These are phyloP conservation scores for Platerodrilus igneus DNA, from an alignment of 2,888 invertebrate genomes.

Conservation along the genomic window DNA sequence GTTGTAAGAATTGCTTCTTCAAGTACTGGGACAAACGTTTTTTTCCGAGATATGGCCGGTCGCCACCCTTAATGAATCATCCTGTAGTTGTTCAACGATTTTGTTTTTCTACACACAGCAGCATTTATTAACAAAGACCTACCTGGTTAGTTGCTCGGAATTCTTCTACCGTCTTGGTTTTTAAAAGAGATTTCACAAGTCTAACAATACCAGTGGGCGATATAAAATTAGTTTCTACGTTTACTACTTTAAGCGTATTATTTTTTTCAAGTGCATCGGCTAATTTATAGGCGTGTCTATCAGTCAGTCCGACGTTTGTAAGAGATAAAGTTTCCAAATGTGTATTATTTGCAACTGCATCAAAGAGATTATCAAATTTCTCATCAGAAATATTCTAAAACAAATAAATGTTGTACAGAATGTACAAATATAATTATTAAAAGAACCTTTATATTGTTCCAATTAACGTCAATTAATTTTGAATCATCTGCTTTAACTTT, in stretches of 20 bases:
- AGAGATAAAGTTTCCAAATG: conserved; percentile 87
- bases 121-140: too few species aligned
- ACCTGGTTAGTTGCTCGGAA: conserved; percentile 98
- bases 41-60: too few species aligned
- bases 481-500: conserved; percentile 86
- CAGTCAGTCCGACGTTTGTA: conserved; percentile 90
- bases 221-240: conserved; percentile 96
- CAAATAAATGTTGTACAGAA: conserved; percentile 10
- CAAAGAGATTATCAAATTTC: conserved; percentile 84
- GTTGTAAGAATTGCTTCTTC: too few species aligned
- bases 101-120: too few species aligned
- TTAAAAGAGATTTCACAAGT: conserved; percentile 80
- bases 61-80: too few species aligned
- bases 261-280: conserved; percentile 80
- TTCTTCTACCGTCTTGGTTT: conserved; percentile 85
- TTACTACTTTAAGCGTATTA: conserved; percentile 75
- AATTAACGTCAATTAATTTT: conserved; percentile 87
- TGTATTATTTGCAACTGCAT: conserved; percentile 83
- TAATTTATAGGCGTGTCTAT: conserved; percentile 77
- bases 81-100: too few species aligned
- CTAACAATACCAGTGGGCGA: conserved; percentile 82
- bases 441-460: conserved; percentile 97
- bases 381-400: conserved; percentile 94
- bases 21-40: too few species aligned
- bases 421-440: conserved; percentile 3